A percentile compares a stretch with the other conserved stretches of the same genome.
Evolutionary conservation across 2,113 vertebrate species (phyloP).

Genomic region (Oncorhynchus nerka): DNA sequence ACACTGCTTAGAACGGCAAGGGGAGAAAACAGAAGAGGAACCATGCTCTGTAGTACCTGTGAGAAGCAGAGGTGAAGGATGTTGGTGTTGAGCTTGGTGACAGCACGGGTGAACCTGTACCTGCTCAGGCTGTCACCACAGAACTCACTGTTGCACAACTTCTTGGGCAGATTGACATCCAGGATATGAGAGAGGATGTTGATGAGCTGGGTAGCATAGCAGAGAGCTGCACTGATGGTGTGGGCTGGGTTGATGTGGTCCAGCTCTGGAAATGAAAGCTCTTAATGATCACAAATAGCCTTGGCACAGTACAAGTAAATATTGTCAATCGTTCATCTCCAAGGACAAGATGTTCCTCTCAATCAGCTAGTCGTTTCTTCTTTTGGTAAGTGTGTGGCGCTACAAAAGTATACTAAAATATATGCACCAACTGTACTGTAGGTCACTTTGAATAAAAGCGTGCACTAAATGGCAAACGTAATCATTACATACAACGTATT

Average conservation of each 20-base stretch:
- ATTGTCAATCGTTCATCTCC: not conserved
- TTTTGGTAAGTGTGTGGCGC: no score
- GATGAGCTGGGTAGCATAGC: slow-evolving; percentile 91
- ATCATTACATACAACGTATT: no score
- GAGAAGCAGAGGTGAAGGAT: slow-evolving; percentile 97
- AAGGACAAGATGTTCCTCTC: not conserved
- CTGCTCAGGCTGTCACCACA: slow-evolving; percentile 94
- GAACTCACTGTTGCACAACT: slow-evolving; percentile 97
- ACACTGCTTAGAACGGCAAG: no score
- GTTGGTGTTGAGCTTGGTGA: slow-evolving; percentile 95
- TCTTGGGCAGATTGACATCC: slow-evolving; percentile 93
- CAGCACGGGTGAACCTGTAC: slow-evolving; percentile 89
- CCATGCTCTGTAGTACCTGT: slow-evolving; percentile 78
- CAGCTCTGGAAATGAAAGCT: slow-evolving; percentile 73
- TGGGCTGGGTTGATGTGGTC: slow-evolving; percentile 94
- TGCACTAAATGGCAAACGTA: no score
- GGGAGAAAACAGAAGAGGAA: no score
- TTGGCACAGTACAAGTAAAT: not conserved
- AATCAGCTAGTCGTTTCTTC: not conserved
- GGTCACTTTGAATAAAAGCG: no score
- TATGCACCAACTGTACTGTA: no score
- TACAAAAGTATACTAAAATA: no score
- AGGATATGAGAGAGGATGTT: slow-evolving; percentile 94
- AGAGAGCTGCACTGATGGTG: slow-evolving; percentile 94
- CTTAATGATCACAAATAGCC: not conserved